Evolutionary conservation across 2,888 invertebrate genomes (phyloP).

Genomic region (Drosophila paramelanica): DNA sequence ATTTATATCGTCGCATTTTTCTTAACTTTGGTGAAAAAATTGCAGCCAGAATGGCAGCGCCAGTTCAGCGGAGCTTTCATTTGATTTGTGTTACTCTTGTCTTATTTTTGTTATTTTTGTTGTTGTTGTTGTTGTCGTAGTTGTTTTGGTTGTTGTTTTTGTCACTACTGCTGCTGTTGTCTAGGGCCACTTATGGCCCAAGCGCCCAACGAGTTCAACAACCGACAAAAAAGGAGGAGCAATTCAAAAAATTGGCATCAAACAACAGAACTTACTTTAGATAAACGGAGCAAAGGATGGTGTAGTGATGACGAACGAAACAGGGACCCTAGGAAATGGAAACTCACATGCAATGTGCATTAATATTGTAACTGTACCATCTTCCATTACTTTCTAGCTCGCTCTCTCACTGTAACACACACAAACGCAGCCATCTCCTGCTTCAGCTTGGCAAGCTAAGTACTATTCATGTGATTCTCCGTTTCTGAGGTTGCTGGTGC

Average conservation of each 20-base stretch:
- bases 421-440: slow-evolving; percentile 11
- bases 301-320: slow-evolving; percentile 19
- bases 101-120: slow-evolving; percentile 12
- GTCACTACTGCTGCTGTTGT: slow-evolving; percentile 39
- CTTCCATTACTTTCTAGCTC: slow-evolving; percentile 29
- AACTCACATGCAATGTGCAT: slow-evolving; percentile 75
- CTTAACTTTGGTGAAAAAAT: slow-evolving; percentile 63
- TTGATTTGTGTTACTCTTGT: slow-evolving; percentile 71
- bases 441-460: slow-evolving; percentile 65
- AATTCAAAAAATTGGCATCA: slow-evolving; percentile 80
- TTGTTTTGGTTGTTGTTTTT: slow-evolving; percentile 1
- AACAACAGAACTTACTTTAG: slow-evolving; percentile 79
- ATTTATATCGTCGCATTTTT: slow-evolving; percentile 76
- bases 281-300: slow-evolving; percentile 19
- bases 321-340: slow-evolving; percentile 19
- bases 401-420: neutral
- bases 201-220: slow-evolving; percentile 74
- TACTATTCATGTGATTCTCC: slow-evolving; percentile 74
- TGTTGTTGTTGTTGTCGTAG: neutral
- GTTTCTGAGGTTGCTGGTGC: slow-evolving; percentile 7
- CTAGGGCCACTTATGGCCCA: slow-evolving; percentile 71
- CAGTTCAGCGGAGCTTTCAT: slow-evolving; percentile 55
- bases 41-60: slow-evolving; percentile 57
- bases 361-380: slow-evolving; percentile 78
- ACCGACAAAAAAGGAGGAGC: slow-evolving; percentile 68